These are phyloP conservation scores for Nasonia vitripennis DNA, from an alignment of 1,140 invertebrate genomes.

Conservation along the genomic window DNA sequence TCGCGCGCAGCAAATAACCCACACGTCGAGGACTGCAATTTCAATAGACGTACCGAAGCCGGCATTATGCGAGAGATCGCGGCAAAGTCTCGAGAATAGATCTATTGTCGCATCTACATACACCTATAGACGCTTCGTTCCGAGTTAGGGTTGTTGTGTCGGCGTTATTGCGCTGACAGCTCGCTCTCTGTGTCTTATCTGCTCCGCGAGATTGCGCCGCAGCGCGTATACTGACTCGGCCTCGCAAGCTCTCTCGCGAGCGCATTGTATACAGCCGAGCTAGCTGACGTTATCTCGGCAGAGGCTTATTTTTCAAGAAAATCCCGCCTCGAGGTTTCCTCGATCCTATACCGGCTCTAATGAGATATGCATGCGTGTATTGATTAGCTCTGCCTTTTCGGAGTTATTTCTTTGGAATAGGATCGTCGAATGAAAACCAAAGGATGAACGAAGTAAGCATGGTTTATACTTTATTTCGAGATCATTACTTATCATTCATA, in stretches of 20 bases:
- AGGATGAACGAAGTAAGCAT: conserved; percentile 60
- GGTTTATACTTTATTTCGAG: conserved; percentile 71
- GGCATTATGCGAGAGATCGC: not conserved
- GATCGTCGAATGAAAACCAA: conserved; percentile 51
- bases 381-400: too few relatives aligned
- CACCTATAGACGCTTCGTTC: not conserved
- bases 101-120: conserved; percentile 51
- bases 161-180: conserved; percentile 29
- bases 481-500: conserved; percentile 62
- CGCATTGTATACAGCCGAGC: not conserved
- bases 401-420: not conserved
- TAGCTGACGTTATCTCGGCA: conserved; percentile 54
- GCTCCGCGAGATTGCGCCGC: conserved; percentile 50
- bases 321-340: not conserved
- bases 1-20: not conserved
- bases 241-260: not conserved
- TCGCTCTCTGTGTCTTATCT: conserved; percentile 35
- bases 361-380: too few relatives aligned
- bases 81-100: conserved; percentile 29
- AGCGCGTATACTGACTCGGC: conserved; percentile 54
- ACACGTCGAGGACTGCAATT: too few relatives aligned
- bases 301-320: not conserved
- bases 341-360: conserved; percentile 48
- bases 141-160: not conserved
- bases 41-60: not conserved